Evolutionary conservation across 2,888 invertebrate species (phyloP), one percentile per base, ranked within the genome.

Genomic region (Lasioglossum leucozonium): DNA sequence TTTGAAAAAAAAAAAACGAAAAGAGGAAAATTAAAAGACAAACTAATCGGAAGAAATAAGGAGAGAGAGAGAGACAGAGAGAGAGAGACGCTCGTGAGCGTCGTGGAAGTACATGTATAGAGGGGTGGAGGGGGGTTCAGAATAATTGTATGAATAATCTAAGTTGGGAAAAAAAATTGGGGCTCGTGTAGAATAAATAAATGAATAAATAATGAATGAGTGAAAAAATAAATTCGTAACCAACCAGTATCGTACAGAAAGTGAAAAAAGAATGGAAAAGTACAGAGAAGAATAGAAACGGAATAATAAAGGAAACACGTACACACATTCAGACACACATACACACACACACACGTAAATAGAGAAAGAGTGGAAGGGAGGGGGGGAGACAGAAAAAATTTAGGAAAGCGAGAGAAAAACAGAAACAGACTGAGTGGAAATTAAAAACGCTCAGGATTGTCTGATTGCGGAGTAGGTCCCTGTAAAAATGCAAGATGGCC

Each of bases 401-500:
- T 22, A 37, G 69, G 69, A 69, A 72, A 80, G 87, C 75, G 87
- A 85, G 90, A 83, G 78, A 72, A 37, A 88, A 72, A 87, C 72
- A 88, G 94, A 94, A 94, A 93, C 81, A 90, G 88, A 89, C 80
- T 87, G 81, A 90, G 88, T 91, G 87, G 88, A 91, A 93, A 94
- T 93, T 92, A 95, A 95, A 94, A 95, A 94, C 94, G 94, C 94
- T 94, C 88, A 95, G 94, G 94, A 95, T 95, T 95, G 95, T 95
- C 94, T 95, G 94, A 94, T 94, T 95, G 94, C 94, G 95, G 94
- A 95, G 93, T 94, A 94, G 95, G 94, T 94, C 94, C 94, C 94
- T 95, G 95, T 94, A 94, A 94, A 93, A 95, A 95, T 95, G 95
- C 94, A 94, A 94, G 93, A 95, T 95, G 95, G 95, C 95, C 95